Evolutionary conservation across 2,797 vertebrate species (phyloP), one percentile per base, ranked within the genome.

Genomic region (Sebastes cheni): DNA sequence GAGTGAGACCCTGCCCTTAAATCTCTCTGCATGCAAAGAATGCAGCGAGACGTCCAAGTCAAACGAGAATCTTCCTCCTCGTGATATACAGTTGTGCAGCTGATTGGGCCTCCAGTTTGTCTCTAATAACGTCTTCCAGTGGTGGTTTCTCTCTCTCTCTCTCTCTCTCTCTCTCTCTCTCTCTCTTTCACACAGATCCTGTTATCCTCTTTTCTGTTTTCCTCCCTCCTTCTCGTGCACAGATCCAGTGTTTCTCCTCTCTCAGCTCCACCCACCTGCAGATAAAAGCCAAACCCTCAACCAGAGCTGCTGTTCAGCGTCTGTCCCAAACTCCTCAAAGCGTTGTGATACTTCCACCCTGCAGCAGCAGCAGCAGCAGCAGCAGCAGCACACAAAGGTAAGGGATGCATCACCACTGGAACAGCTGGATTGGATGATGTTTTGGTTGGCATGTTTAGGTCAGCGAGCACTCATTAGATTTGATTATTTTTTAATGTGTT

Each of bases 281-380:
- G 96, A 98, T 99, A 99, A 98, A 99, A 99, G 96, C 97, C 95
- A 96, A 95, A 94, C 93, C 94, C 95, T 95, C 95, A 95, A 94
- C 95, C 95, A 95, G 94, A 92, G 93, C 94, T 88, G 93, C 95
- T 91, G 96, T 93, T 95, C 96, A 94, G 95, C 94, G 93, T 92
- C 93, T 92, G 93, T 94, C 93, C 92, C 92, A 93, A 88, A 95
- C 94, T 92, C 91, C 86, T 95, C 92, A 93, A 84, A 93, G 89
- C 93, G 88, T 90, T 93, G 93, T 91, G 93, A 95, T 93, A 81
- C 84, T 92, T 94, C 88, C 92, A 92, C 39, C 90, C 92, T 80
- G 93, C 92, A 92, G 94, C 93, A 79, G 80, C 87, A 52, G 93
- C 92, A 92, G 23, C 60, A 68, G 25, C 93, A 79, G 80, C 87